These are phyloP conservation scores for Myxocyprinus asiaticus DNA, from an alignment of 2,113 vertebrate species.

Conservation along the genomic window DNA sequence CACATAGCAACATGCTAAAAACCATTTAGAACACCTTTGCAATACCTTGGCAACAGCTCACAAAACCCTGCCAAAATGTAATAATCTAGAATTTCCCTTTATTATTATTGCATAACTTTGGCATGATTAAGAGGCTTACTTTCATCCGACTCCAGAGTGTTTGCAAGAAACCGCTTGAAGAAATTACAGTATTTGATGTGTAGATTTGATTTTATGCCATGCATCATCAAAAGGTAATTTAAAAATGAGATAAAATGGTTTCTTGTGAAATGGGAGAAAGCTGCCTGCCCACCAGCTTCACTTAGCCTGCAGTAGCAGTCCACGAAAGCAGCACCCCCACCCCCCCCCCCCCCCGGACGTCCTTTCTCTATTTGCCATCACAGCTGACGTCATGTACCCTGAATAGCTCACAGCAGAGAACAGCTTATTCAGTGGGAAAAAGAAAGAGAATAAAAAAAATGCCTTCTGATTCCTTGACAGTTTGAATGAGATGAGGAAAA, in stretches of 20 bases:
- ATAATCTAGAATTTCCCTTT: too few species aligned
- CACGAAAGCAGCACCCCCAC: slow-evolving; percentile 12
- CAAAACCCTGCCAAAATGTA: too few species aligned
- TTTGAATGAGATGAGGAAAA: slow-evolving; percentile 38
- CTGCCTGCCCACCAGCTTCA: slow-evolving; percentile 25
- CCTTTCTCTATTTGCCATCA: slow-evolving; percentile 41
- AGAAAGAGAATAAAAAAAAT: slow-evolving; percentile 25
- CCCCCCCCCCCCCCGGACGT: background rate
- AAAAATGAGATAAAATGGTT: background rate
- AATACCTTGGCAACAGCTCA: too few species aligned
- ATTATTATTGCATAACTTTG: background rate
- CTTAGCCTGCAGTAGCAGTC: slow-evolving; percentile 26
- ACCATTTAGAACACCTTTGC: too few species aligned
- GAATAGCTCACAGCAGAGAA: slow-evolving; percentile 50
- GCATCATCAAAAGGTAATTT: background rate
- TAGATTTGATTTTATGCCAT: background rate
- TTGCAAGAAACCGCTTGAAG: background rate
- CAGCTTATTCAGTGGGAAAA: slow-evolving; percentile 49
- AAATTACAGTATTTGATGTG: background rate
- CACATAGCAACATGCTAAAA: too few species aligned
- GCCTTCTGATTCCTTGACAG: slow-evolving; percentile 4
- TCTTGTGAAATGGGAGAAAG: background rate
- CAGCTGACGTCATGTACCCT: slow-evolving; percentile 44
- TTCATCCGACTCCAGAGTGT: background rate
- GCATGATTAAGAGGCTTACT: background rate